Base-by-base conservation (phyloP, 2,888 invertebrate species). In the Arctia plantaginis region DNA sequence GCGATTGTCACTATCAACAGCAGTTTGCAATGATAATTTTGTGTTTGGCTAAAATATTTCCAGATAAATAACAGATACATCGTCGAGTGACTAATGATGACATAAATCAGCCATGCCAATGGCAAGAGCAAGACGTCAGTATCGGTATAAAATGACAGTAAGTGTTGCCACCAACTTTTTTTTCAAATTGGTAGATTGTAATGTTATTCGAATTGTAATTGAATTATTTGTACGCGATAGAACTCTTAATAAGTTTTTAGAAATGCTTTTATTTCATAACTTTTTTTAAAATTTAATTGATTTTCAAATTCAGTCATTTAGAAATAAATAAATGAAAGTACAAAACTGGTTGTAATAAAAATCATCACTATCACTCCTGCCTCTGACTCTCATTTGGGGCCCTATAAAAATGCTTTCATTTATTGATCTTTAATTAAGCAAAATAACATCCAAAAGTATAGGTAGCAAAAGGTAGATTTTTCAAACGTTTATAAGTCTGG, bases 1-100 rank as follows among this genome's bases (percentile, higher is more conserved):
- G 76, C 79, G 81, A 82, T 88, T 85, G 83, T 81, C 77, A 77
- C 73, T 75, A 74, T 71, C 80, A 83, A 81, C 87, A 84, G 81
- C 81, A 80, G 86, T 84, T 83, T 82, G 81, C 80, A 83, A 81
- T 85, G 93, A 93, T 93, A 93, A 90, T 85, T 85, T 81, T 86
- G 87, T 89, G 90, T 85, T 89, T 86, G 55, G 86, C 77, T 85
- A 82, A 86, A 89, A 85, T 89, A 85, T 82, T 88, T 85, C 77
- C 81, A 87, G 90, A 89, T 90, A 91, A 89, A 89, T 85, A 84
- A 77, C 75, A 79, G 78, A 82, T 83, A 41, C 62, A 87, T 69
- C 71, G 73, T 85, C 85, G 86, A 84, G 88, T 92, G 92, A 92
- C 88, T 92, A 90, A 90, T 59, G 6, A 51, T 89, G 90, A 89